A percentile compares a stretch with the other conserved stretches of the same genome.
Conservation (phyloP, 2,888 invertebrate species). For the Pardosa pseudoannulata region DNA sequence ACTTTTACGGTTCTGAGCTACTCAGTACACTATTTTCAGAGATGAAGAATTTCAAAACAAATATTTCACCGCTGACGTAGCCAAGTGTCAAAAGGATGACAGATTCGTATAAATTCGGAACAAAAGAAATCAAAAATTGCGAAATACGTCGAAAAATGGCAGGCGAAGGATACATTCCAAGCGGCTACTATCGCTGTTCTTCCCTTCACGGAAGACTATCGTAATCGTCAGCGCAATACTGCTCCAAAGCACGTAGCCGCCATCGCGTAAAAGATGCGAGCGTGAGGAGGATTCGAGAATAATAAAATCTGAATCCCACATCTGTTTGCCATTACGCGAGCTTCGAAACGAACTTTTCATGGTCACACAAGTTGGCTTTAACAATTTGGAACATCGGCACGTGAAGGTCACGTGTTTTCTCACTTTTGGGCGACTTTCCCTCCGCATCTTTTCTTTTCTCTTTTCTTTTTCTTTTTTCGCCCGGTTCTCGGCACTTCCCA, state of each 20-base stretch:
- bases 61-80: not conserved
- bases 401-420: slow-evolving; percentile 52
- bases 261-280: not conserved
- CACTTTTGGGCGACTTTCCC: not conserved
- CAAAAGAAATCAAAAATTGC: not conserved
- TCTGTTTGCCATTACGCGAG: slow-evolving; percentile 55
- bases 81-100: not conserved
- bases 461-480: not conserved
- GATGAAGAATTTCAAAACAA: not conserved
- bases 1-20: not conserved
- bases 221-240: slow-evolving; percentile 7
- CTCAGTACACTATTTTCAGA: not conserved
- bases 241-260: not conserved
- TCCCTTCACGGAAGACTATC: not conserved
- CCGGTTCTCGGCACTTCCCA: not conserved
- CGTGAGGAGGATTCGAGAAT: slow-evolving; percentile 3
- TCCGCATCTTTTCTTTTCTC: not conserved
- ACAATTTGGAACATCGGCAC: slow-evolving; percentile 54
- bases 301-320: slow-evolving; percentile 31
- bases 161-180: not conserved
- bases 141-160: not conserved
- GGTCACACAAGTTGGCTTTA: slow-evolving; percentile 41
- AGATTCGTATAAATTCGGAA: not conserved
- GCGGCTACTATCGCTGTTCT: not conserved
- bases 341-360: slow-evolving; percentile 45